Percentiles rank a stretch among this genome's conserved stretches.
Conservation (phyloP, 2,797 vertebrate species). For the Scolopax bukidnonensis region DNA sequence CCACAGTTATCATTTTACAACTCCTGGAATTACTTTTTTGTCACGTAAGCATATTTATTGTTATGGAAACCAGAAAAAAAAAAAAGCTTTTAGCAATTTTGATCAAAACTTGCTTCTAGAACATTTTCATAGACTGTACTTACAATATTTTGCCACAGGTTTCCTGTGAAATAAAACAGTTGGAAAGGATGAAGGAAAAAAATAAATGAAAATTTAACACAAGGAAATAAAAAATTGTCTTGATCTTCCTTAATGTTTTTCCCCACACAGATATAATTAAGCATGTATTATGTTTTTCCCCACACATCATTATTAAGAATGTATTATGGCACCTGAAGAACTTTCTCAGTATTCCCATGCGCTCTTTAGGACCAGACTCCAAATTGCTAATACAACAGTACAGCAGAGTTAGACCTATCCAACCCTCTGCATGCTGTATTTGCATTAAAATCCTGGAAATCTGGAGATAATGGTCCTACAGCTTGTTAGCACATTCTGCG, state of each 20-base stretch:
- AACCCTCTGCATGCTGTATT: not conserved
- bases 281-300: not conserved
- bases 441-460: not conserved
- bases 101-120: not conserved
- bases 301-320: not conserved
- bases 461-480: not conserved
- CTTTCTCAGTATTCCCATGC: fast-evolving
- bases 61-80: not conserved
- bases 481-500: not conserved
- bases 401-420: not conserved
- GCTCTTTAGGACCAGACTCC: not conserved
- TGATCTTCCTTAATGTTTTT: not conserved
- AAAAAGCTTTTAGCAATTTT: not conserved
- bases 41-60: not conserved
- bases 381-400: not conserved
- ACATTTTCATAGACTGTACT: not conserved
- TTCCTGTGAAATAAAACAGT: not conserved
- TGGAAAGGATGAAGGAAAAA: not conserved
- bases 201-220: not conserved
- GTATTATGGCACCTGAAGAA: not conserved
- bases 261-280: not conserved
- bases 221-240: not conserved
- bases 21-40: not conserved
- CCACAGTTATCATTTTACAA: not conserved
- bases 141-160: not conserved